These are phyloP conservation scores for Phytoseiulus persimilis DNA, from an alignment of 2,888 invertebrate genomes.

Conservation along the genomic window DNA sequence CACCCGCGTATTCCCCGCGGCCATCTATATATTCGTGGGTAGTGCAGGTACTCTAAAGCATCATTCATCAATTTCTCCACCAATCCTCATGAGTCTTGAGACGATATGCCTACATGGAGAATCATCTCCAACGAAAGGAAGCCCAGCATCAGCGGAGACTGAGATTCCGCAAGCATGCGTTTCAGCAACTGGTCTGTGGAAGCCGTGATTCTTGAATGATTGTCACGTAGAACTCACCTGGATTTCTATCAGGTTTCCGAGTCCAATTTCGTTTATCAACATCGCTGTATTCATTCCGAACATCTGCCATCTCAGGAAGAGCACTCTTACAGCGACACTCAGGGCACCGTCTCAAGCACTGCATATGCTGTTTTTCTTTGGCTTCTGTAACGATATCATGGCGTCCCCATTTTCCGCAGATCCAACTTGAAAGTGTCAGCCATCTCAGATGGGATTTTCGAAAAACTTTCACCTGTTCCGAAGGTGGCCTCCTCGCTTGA, in stretches of 20 bases:
- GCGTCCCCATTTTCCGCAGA: neutral
- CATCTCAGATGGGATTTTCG: too few species aligned
- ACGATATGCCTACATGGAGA: neutral
- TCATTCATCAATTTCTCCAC: too few species aligned
- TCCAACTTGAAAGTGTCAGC: neutral
- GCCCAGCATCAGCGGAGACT: neutral
- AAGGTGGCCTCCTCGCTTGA: slow-evolving; percentile 19
- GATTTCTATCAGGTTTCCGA: slow-evolving; percentile 24
- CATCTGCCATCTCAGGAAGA: slow-evolving; percentile 29
- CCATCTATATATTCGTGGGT: too few species aligned
- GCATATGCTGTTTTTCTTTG: slow-evolving; percentile 25
- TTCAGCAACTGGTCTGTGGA: neutral
- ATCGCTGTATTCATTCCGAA: slow-evolving; percentile 33
- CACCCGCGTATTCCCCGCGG: too few species aligned
- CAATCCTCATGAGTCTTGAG: too few species aligned
- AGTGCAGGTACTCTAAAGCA: too few species aligned
- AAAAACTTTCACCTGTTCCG: slow-evolving; percentile 34
- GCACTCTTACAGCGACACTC: slow-evolving; percentile 16
- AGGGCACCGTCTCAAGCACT: slow-evolving; percentile 13
- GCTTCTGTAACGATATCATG: neutral
- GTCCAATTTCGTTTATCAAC: slow-evolving; percentile 35
- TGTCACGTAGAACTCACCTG: neutral
- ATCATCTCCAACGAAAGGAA: neutral
- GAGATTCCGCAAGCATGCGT: neutral
- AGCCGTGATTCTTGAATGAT: neutral